Evolutionary conservation across 2,113 vertebrate species (phyloP), one percentile per base, ranked within the genome.

Genomic region (Bubo blakistoni): DNA sequence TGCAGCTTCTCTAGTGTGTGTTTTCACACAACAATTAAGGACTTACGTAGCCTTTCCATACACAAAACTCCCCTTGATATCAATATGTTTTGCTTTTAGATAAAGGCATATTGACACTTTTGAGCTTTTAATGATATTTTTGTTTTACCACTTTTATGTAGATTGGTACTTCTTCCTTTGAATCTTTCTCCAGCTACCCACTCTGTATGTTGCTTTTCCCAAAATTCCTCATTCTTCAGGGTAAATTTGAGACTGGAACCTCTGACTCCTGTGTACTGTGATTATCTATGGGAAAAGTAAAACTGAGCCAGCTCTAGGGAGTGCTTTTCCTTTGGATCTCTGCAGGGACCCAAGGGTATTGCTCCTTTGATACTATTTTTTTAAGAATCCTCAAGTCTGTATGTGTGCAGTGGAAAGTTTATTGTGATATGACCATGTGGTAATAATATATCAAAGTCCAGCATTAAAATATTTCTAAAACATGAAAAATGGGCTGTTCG

Each of bases 281-380:
- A 80, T 93, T 95, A 97, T 97, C 97, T 97, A 96, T 97, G 96
- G 95, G 97, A 98, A 98, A 98, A 98, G 88, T 97, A 97, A 97
- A 98, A 94, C 71, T 12, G 65, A 97, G 57, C 73, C 93, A 94
- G 96, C 97, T 97, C 96, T 74, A 89, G 93, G 92, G 95, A 96
- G 92, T 95, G 84, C 10, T 95, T 96, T 97, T 94, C 70, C 96
- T 97, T 96, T 96, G 96, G 94, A 96, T 97, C 94, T 95, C 84
- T 96, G 86, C 93, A 14, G 92, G 95, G 96, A 96, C 96, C 91
- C 82, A 88, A 71, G 76, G 82, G 70, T 46, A 95, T 40, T 96
- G 65, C 59, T 92, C 61, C 95, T 97, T 97, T 95, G 83, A 94
- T 96, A 91, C 38, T 97, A 94, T 95, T 96, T 94, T 98, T 84